A percentile compares a stretch with the other conserved stretches of the same genome.
Evolutionary conservation across 2,888 invertebrate species (phyloP).

Genomic region (Carterocephalus palaemon): DNA sequence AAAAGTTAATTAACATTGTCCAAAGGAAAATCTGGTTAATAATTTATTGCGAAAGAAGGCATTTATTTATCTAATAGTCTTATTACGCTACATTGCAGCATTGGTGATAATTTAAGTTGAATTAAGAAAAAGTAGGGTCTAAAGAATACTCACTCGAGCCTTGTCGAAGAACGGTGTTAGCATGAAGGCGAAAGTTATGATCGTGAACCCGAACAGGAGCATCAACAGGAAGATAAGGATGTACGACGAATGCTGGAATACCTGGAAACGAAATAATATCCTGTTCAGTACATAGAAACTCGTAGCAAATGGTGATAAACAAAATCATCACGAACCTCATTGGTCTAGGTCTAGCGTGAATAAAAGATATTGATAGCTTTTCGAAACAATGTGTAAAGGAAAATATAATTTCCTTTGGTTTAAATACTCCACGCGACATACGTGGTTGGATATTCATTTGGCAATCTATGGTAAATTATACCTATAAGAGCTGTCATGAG

Average conservation of each 20-base stretch:
- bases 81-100: too few relatives aligned
- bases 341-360: neutral
- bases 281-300: neutral
- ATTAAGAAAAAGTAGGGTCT: neutral
- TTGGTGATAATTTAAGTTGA: neutral
- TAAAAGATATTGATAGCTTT: too few relatives aligned
- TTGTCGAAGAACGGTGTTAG: slow-evolving; percentile 92
- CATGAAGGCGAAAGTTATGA: slow-evolving; percentile 90
- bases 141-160: slow-evolving; percentile 81
- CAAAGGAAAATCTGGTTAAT: neutral
- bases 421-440: too few relatives aligned
- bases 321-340: neutral
- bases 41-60: too few relatives aligned
- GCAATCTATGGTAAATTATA: too few relatives aligned
- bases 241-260: slow-evolving; percentile 88
- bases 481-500: too few relatives aligned
- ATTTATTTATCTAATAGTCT: too few relatives aligned
- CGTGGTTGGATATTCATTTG: too few relatives aligned
- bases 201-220: slow-evolving; percentile 87
- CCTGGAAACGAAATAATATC: slow-evolving; percentile 53
- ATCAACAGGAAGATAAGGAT: slow-evolving; percentile 88
- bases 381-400: too few relatives aligned
- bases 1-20: too few relatives aligned
- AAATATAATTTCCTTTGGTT: too few relatives aligned
- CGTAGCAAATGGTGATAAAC: neutral